phyloP scores from a whole-genome alignment of 2,797 vertebrate genomes.

The Anabas testudineus region DNA sequence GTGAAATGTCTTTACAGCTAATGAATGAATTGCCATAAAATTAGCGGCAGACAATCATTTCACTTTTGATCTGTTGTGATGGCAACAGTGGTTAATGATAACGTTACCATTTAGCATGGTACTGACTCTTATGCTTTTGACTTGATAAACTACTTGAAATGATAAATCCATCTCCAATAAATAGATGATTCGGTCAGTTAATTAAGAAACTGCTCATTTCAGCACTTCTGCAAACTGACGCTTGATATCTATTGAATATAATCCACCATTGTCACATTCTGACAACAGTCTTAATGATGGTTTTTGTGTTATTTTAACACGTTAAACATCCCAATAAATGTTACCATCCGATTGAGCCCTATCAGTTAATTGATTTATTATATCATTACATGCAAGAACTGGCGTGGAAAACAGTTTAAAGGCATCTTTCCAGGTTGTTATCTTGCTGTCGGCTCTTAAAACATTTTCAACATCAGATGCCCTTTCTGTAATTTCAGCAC shows the following conservation, averaged over 20 bases:
- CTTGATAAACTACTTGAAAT: neutral
- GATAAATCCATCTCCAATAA: neutral
- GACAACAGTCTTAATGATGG: constrained; percentile 42
- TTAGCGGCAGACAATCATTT: neutral
- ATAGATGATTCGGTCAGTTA: neutral
- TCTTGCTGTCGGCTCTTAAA: constrained; percentile 36
- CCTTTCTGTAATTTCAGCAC: constrained; percentile 43
- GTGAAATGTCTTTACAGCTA: neutral
- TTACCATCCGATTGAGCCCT: constrained; percentile 23
- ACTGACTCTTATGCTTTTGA: neutral
- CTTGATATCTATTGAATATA: neutral
- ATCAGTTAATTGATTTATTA: constrained; percentile 65
- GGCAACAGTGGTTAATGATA: neutral
- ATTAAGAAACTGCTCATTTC: neutral
- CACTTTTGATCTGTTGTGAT: neutral
- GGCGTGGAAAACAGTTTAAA: constrained; percentile 36
- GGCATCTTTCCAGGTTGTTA: constrained; percentile 35
- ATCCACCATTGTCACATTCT: constrained; percentile 36
- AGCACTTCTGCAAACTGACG: neutral
- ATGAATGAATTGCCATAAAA: neutral
- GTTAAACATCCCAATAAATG: constrained; percentile 34
- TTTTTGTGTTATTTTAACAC: constrained; percentile 41
- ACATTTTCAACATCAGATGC: constrained; percentile 42
- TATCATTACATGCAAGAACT: constrained; percentile 29
- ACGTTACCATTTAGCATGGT: neutral